Base-by-base conservation (phyloP, 2,888 invertebrate genomes). In the Antitype chi region DNA sequence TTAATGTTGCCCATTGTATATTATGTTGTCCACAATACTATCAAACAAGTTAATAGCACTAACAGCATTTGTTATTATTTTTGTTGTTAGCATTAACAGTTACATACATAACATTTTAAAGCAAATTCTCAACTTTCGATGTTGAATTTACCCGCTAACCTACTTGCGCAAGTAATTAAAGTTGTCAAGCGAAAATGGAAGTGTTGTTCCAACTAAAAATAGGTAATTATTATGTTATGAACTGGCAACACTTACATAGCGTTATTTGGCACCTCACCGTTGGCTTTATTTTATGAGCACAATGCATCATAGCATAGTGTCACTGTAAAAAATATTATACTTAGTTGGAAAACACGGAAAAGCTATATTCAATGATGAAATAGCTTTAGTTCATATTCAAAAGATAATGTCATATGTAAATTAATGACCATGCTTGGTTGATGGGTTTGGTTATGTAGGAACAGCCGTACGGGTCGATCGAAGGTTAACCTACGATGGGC, bases 141-240 rank as follows among this genome's bases (percentile, higher is more conserved):
- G 55, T 63, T 55, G 13, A 23, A 38, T 66, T 57, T 23, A 9
- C 25, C 25, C 2, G 49, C 47, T 66, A 47, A 57, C 23, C 49
- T 57, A 55, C 23, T 76, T 55, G 43, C 0, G 17, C 32, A 49
- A 76, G 47, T 75, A 49, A 76, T 75, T 76, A 76, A 64, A 76
- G 13, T n/a, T 76, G 49, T 49, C 32, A 77, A 38, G 57, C 23
- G 2, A 47, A 49, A 52, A 57, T 57, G 17, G 38, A 57, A 15
- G 28, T 52, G 28, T 38, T 15, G 23, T 52, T 59, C 20, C 20
- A 11, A n/a, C 20, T 28, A 59, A 59, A 52, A 43, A 38, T 43
- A n/a, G n/a, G n/a, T n/a, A 28, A 38, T 0, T 25, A 57, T 28
- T 20, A 15, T 23, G 2, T 59, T 66, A 38, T 38, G 23, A 66